Evolutionary conservation across 2,888 invertebrate genomes (phyloP).

Genomic region (Scaptomyza flava): DNA sequence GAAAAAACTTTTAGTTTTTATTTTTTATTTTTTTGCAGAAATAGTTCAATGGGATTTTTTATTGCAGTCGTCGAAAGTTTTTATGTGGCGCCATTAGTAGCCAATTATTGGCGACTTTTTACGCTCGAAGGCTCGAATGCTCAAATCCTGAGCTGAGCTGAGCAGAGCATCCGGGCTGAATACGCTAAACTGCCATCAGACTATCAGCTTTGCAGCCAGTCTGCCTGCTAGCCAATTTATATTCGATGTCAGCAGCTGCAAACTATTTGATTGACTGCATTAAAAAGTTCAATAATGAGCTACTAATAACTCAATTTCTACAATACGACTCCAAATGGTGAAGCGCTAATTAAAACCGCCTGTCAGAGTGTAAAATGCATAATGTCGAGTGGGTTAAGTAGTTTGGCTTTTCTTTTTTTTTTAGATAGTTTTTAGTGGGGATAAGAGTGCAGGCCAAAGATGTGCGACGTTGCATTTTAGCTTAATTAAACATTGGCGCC

Average conservation of each 20-base stretch:
- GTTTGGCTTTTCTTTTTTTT: too few relatives aligned
- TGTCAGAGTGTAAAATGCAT: constrained; percentile 15
- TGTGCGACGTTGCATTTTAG: constrained; percentile 66
- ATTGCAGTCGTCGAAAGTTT: constrained; percentile 73
- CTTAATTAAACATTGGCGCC: constrained; percentile 80
- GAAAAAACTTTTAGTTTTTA: constrained; percentile 26
- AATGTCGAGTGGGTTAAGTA: neutral
- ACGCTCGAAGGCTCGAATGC: constrained; percentile 38
- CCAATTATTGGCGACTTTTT: constrained; percentile 78
- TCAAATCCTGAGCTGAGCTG: neutral
- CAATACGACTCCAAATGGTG: constrained; percentile 11
- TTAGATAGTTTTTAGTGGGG: too few relatives aligned
- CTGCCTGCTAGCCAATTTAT: constrained; percentile 57
- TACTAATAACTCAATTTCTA: constrained; percentile 73
- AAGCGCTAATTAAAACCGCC: constrained; percentile 63
- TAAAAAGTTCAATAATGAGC: constrained; percentile 73
- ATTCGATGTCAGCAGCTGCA: constrained; percentile 69
- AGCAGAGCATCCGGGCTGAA: constrained; percentile 5
- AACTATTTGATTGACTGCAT: constrained; percentile 69
- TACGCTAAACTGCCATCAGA: neutral
- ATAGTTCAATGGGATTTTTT: constrained; percentile 60
- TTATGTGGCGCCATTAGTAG: constrained; percentile 76
- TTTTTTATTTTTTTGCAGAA: constrained; percentile 53
- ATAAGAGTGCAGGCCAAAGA: neutral
- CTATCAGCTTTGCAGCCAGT: neutral